phyloP scores from a whole-genome alignment of 2,113 vertebrate genomes.

The Bubalus kerabau region DNA sequence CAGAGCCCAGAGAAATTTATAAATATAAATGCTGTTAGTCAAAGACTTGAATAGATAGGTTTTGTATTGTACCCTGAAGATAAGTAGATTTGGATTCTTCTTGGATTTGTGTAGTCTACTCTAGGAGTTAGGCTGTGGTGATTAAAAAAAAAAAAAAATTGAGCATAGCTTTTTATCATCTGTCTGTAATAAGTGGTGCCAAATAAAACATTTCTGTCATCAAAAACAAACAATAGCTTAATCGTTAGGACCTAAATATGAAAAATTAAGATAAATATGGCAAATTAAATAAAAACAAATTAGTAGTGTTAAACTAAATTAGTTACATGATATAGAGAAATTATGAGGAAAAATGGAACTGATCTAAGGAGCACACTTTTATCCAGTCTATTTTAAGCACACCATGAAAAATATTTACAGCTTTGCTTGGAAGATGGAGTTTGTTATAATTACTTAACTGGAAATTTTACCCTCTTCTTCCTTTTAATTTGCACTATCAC shows the following conservation, averaged over 20 bases:
- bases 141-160: not conserved
- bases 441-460: not conserved
- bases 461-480: not conserved
- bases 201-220: not conserved
- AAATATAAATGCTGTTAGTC: constrained; percentile 34
- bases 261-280: not conserved
- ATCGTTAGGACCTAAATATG: not conserved
- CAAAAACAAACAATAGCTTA: not conserved
- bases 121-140: not conserved
- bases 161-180: not conserved
- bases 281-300: not conserved
- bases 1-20: constrained; percentile 33
- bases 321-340: not conserved
- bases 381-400: not conserved
- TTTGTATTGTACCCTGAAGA: constrained; percentile 47
- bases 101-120: not conserved
- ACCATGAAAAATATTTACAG: not conserved
- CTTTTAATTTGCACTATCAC: not conserved
- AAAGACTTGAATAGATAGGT: constrained; percentile 18
- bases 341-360: not conserved
- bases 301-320: not conserved
- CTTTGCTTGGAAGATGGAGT: not conserved
- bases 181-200: not conserved
- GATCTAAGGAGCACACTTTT: not conserved
- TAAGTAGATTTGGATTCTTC: constrained; percentile 29